Conservation (phyloP, 2,888 invertebrate genomes). For the Lasioglossum figueresi region DNA sequence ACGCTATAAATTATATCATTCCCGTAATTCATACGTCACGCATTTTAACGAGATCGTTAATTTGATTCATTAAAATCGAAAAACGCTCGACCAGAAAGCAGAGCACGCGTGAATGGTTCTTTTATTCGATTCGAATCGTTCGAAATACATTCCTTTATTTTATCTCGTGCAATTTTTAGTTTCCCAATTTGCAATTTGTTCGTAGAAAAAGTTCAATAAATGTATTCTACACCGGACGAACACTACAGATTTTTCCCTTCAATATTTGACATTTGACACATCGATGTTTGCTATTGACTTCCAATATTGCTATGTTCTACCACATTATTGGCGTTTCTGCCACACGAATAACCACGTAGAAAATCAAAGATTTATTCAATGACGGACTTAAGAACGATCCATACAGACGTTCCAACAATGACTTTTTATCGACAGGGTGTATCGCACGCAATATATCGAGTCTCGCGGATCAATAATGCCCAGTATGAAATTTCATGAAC, state of each 20-base stretch:
- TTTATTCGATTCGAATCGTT: not conserved
- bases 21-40: not conserved
- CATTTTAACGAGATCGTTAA: not conserved
- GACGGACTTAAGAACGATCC: not conserved
- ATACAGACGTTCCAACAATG: not conserved
- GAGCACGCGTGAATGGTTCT: not conserved
- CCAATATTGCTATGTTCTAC: not conserved
- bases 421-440: not conserved
- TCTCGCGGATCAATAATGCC: not conserved
- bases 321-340: not conserved
- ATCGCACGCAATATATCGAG: not conserved
- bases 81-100: not conserved
- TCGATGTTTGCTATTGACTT: not conserved
- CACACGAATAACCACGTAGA: not conserved
- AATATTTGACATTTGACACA: not conserved
- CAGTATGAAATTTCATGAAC: not conserved
- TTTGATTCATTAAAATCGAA: not conserved
- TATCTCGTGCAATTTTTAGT: not conserved
- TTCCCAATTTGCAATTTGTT: not conserved
- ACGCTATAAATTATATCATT: not conserved
- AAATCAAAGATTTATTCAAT: not conserved
- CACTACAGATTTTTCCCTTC: not conserved
- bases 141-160: not conserved
- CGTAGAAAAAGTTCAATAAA: not conserved
- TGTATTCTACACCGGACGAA: not conserved